Evolutionary conservation across 2,797 vertebrate species (phyloP).

Genomic region (Pachyuromys duprasi): DNA sequence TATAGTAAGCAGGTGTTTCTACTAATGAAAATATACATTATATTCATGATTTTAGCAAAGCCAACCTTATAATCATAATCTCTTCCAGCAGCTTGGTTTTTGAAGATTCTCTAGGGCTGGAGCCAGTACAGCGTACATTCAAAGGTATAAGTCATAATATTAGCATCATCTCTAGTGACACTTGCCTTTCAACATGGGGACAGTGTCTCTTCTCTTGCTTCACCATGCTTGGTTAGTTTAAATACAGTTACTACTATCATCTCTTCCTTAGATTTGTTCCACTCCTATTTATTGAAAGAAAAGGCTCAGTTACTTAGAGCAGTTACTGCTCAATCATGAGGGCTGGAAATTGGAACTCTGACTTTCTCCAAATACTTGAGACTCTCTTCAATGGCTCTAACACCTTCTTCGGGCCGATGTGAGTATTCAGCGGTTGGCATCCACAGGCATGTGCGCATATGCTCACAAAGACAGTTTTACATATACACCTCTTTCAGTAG

Average conservation of each 20-base stretch:
- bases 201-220: background rate
- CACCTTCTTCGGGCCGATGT: background rate
- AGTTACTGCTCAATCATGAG: background rate
- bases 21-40: background rate
- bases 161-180: background rate
- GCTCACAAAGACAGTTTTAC: background rate
- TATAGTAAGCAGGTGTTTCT: background rate
- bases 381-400: background rate
- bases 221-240: background rate
- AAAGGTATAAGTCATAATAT: background rate
- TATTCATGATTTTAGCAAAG: background rate
- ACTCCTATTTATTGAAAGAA: background rate
- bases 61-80: background rate
- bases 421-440: rapidly evolving
- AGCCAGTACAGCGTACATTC: background rate
- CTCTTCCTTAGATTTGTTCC: conserved; percentile 3
- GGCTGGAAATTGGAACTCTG: background rate
- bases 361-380: background rate
- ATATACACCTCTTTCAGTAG: background rate
- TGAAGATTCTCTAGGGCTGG: background rate
- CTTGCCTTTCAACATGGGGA: background rate
- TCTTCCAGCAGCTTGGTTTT: background rate
- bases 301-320: background rate
- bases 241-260: background rate
- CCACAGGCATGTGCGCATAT: background rate